A percentile compares a stretch with the other conserved stretches of the same genome.
Conservation (phyloP, 64 coral and sea anemone species). For the Porites australiensis region DNA sequence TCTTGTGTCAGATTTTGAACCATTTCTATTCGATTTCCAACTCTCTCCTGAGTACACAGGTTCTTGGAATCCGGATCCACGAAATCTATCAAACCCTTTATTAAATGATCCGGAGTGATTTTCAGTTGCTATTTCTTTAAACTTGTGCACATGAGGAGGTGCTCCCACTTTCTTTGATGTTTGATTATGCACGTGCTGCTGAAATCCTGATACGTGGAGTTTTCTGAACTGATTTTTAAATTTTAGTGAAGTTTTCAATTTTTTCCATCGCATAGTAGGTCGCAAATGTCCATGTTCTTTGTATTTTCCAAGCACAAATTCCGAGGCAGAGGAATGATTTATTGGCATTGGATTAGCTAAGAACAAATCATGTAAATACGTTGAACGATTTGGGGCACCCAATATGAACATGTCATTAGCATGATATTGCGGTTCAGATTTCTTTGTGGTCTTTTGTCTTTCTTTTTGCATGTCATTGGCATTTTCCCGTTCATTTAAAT, state of each 20-base stretch:
- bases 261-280: not conserved
- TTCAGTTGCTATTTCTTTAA: too few species aligned
- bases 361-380: not conserved
- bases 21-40: not conserved
- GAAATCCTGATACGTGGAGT: not conserved
- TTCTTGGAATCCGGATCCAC: not conserved
- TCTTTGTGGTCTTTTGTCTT: not conserved
- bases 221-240: not conserved
- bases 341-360: not conserved
- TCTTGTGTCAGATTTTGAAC: not conserved
- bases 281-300: not conserved
- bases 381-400: not conserved
- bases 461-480: not conserved
- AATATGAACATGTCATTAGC: not conserved
- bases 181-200: not conserved
- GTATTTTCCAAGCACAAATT: not conserved
- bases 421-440: not conserved
- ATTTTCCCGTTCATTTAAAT: not conserved
- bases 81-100: not conserved
- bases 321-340: conserved; percentile 13
- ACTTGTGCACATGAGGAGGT: too few species aligned
- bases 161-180: not conserved
- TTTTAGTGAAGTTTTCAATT: not conserved
- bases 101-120: too few species aligned
- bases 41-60: not conserved